phyloP scores from a whole-genome alignment of 2,888 invertebrate genomes.

The Apamea monoglypha region DNA sequence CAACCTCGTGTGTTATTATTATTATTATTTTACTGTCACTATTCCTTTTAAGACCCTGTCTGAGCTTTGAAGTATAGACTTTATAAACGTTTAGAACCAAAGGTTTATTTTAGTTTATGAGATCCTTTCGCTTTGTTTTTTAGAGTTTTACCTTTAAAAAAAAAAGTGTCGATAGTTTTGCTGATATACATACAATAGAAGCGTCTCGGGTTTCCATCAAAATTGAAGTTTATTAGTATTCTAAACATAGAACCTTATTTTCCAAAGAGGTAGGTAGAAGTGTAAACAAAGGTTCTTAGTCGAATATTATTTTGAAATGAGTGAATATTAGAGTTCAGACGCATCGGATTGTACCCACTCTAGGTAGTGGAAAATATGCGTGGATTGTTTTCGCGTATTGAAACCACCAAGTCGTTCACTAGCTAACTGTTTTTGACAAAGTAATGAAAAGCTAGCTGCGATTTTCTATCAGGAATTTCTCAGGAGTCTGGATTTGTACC shows the following conservation, averaged over 20 bases:
- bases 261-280: background rate
- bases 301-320: background rate
- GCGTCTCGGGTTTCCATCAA: background rate
- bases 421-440: background rate
- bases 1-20: no score
- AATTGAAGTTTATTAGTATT: slow-evolving; percentile 4
- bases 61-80: background rate
- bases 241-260: background rate
- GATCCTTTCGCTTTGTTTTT: background rate
- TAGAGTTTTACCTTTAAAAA: background rate
- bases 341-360: background rate
- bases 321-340: background rate
- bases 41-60: background rate
- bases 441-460: background rate
- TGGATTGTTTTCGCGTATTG: background rate
- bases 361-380: background rate
- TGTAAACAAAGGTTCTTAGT: background rate
- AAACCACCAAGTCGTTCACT: background rate
- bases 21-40: slow-evolving; percentile 7
- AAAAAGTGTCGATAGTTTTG: slow-evolving; percentile 19
- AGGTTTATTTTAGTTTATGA: background rate
- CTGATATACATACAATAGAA: background rate
- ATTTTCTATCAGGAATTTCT: background rate
- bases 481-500: no score
- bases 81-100: slow-evolving; percentile 13